A percentile compares a stretch with the other conserved stretches of the same genome.
Conservation (phyloP, 2,888 invertebrate genomes). For the Pseudolycoriella hygida region DNA sequence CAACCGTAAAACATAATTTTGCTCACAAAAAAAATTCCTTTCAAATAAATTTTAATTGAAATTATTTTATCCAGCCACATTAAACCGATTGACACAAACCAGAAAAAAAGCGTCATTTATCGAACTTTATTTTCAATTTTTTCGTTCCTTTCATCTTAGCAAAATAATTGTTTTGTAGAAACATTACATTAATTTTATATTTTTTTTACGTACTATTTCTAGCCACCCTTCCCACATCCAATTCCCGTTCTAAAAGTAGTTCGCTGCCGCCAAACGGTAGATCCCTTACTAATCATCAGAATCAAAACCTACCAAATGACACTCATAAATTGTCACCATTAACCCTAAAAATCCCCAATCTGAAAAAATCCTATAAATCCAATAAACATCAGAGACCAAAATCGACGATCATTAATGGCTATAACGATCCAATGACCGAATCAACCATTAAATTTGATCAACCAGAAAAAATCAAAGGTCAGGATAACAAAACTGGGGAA, state of each 20-base stretch:
- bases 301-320: constrained; percentile 21
- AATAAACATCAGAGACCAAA: constrained; percentile 18
- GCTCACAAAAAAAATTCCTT: no score
- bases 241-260: constrained; percentile 49
- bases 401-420: constrained; percentile 17
- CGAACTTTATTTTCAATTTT: no score
- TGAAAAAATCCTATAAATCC: constrained; percentile 16
- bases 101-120: no score
- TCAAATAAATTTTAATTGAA: no score
- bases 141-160: constrained; percentile 5
- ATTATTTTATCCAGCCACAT: no score
- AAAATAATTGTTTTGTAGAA: constrained; percentile 7
- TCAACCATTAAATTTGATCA: constrained; percentile 8
- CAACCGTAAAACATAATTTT: no score
- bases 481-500: constrained; percentile 29
- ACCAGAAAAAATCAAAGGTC: constrained; percentile 15
- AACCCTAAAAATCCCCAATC: constrained; percentile 11
- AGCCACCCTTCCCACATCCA: constrained; percentile 59
- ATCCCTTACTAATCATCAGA: constrained; percentile 23
- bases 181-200: constrained; percentile 6
- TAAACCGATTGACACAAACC: no score
- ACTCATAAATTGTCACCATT: constrained; percentile 17
- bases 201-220: constrained; percentile 29
- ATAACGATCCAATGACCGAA: constrained; percentile 9
- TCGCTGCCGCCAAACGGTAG: constrained; percentile 34